Conservation (phyloP, 2,797 vertebrate species). For the Chelidonichthys spinosus region DNA sequence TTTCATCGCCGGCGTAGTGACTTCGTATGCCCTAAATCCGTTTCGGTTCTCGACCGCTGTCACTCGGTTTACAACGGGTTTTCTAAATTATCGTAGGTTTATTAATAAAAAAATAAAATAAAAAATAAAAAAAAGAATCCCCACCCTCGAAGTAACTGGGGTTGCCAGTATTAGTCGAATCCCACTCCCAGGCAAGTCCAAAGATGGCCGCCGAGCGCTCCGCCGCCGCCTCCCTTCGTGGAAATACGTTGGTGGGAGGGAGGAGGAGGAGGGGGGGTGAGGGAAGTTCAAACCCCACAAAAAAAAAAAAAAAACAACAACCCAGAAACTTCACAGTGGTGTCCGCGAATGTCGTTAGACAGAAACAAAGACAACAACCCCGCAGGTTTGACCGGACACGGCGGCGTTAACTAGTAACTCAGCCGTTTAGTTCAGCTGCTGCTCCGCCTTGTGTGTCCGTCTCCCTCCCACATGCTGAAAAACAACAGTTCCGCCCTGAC, state of each 20-base stretch:
- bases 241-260: slow-evolving; percentile 69
- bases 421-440: slow-evolving; percentile 31
- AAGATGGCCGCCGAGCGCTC: slow-evolving; percentile 87
- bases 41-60: slow-evolving; percentile 49
- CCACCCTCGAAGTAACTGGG: slow-evolving; percentile 83
- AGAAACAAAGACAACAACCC: not conserved
- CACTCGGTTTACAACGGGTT: slow-evolving; percentile 56
- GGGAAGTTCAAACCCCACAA: slow-evolving; percentile 68
- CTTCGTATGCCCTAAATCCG: slow-evolving; percentile 11
- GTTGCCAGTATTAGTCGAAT: slow-evolving; percentile 74
- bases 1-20: slow-evolving; percentile 30
- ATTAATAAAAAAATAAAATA: too few relatives aligned
- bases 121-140: slow-evolving; percentile 63
- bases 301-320: slow-evolving; percentile 38
- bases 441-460: slow-evolving; percentile 51
- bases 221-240: slow-evolving; percentile 82
- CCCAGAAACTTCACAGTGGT: slow-evolving; percentile 36
- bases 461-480: slow-evolving; percentile 50
- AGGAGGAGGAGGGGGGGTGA: slow-evolving; percentile 62
- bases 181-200: slow-evolving; percentile 80
- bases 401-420: slow-evolving; percentile 10
- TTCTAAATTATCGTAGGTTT: slow-evolving; percentile 47
- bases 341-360: slow-evolving; percentile 28
- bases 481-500: slow-evolving; percentile 76
- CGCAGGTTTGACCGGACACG: not conserved